Evolutionary conservation across 2,113 vertebrate species (phyloP).

Genomic region (Nyctereutes procyonoides): DNA sequence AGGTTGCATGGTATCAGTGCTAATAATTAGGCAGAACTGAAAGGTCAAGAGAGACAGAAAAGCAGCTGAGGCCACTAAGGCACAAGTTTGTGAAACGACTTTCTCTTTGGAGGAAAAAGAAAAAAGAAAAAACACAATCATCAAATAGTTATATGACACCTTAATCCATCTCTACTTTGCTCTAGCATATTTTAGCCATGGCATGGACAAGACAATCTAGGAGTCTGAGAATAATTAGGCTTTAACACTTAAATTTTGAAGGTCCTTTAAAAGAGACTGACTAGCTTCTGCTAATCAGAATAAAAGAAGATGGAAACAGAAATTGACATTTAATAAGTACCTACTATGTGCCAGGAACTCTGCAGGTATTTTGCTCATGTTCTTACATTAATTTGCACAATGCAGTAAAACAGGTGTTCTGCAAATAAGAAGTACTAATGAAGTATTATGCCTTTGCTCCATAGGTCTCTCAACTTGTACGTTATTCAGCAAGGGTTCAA

Average conservation of each 20-base stretch:
- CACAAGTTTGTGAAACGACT: slow-evolving; percentile 30
- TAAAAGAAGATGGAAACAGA: slow-evolving; percentile 3
- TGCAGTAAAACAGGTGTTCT: background rate
- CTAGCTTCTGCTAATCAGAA: background rate
- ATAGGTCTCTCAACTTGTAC: background rate
- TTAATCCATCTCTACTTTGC: background rate
- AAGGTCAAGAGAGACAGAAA: slow-evolving; percentile 42
- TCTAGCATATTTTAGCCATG: background rate
- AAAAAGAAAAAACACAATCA: background rate
- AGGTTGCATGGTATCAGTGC: background rate
- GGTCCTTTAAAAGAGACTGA: background rate
- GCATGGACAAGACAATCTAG: background rate
- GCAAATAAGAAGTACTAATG: background rate
- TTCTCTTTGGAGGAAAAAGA: background rate
- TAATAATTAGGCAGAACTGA: slow-evolving; percentile 62
- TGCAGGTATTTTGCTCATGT: background rate
- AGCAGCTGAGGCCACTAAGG: background rate
- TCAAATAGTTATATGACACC: background rate
- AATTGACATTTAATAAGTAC: slow-evolving; percentile 1
- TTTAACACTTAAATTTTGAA: background rate
- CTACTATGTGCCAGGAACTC: background rate
- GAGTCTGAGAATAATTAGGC: background rate
- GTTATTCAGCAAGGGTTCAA: background rate
- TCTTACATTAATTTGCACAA: background rate
- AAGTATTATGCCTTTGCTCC: background rate